Base-by-base conservation (phyloP, 2,113 vertebrate genomes). In the Pluvialis apricaria region DNA sequence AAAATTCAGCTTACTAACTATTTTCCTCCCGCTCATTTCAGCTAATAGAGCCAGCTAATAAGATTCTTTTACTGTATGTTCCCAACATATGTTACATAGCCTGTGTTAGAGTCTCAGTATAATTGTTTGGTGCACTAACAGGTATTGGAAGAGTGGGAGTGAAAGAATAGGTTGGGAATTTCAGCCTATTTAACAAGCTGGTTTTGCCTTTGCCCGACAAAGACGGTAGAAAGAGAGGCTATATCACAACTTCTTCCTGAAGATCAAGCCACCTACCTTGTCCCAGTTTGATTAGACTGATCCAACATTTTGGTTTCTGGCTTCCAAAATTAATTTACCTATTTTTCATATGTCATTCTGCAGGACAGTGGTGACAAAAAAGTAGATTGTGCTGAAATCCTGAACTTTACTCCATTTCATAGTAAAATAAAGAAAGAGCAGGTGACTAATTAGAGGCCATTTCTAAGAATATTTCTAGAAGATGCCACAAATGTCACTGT, bases 1-100 rank as follows among this genome's bases (percentile, higher is more conserved):
- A 85, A 91, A 92, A 72, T 81, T 49, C 44, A 82, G 49, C 31
- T 86, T 78, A 40, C 45, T 40, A 62, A 86, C 29, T 89, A 44
- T 73, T 94, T 88, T 90, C 42, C 70, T 92, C 28, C 73, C 82
- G 52, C 40, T 91, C 26, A 58, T 92, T 89, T 94, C 89, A 91
- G 66, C 54, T 92, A 93, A 82, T 92, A 57, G 61, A 86, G 25
- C 29, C 57, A 86, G 47, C 47, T 94, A 87, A 76, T 84, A 86
- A 87, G 83, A 47, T 57, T 84, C 15, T 95, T 93, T 76, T 52
- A 78, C 29, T 89, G 20, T 75, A 42, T 94, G n/a, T 83, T 91
- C 72, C 51, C 36, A 58, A 47, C 25, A 32, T 78, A 66, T 5
- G 28, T 88, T 92, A 82, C 25, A 34, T 14, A 70, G 72, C 20